Evolutionary conservation across 2,113 vertebrate genomes (phyloP), one percentile per base, ranked within the genome.

Genomic region (Illadopsis cleaveri): DNA sequence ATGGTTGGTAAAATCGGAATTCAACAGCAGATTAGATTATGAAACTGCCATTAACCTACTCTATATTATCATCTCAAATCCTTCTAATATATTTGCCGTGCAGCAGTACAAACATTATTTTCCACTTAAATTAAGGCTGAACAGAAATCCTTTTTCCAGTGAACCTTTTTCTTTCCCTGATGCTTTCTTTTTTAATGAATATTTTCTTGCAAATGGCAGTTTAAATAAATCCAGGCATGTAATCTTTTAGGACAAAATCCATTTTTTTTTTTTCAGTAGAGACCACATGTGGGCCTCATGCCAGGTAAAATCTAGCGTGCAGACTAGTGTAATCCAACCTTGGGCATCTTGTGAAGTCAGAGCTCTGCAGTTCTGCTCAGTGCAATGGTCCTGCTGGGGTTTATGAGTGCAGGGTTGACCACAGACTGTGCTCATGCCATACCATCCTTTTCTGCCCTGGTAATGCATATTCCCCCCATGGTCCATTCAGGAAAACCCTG

Each of bases 11-110:
- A 94, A 86, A 81, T 68, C 15, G 0, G 80, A 86, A 89, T 90
- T 86, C 88, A 75, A 45, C 53, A 92, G 82, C 71, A 96, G 94
- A 96, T 96, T 96, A 95, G 60, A 93, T 96, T 94, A 93, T 1
- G n/a, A 86, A 93, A 88, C 79, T 75, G 48, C 85, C 88, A 81
- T 96, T 96, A 97, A 92, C 94, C 85, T 81, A 73, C 82, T 96
- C 92, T 93, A 31, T 70, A 33, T 91, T 86, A 58, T 94, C 82
- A 94, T 92, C 82, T 96, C 68, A 94, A 95, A 94, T 91, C 94
- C 92, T 82, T 94, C 78, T 91, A 66, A 95, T 47, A 88, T 88
- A 83, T 80, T 88, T 91, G 79, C 71, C 51, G 64, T 70, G 56
- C 44, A 75, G 47, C 64, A 90, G n/a, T 58, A 90, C 85, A 93